Evolutionary conservation across 2,797 vertebrate genomes (phyloP), one percentile per base, ranked within the genome.

Genomic region (Ctenopoma multispine): DNA sequence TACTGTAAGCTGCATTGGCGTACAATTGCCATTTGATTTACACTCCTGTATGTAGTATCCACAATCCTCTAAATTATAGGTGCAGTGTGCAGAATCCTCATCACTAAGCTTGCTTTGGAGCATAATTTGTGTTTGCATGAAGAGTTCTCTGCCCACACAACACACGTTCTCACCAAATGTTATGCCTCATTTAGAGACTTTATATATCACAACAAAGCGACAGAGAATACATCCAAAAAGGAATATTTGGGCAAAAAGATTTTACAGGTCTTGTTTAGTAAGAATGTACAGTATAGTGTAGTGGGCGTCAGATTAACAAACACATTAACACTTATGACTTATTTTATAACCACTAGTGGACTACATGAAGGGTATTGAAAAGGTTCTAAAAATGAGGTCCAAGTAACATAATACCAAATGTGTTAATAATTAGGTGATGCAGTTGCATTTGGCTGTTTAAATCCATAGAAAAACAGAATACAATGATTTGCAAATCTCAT

Each of bases 11-110:
- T 53, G 43, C n/a, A 67, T 60, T 4, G 48, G 66, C 44, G 8
- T 14, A 75, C 50, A 71, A 56, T 72, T 64, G 62, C 34, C 51
- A 18, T 83, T 84, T 80, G 63, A 77, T 70, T 82, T 73, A 20
- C 27, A 38, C 43, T 50, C 43, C 27, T 74, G 72, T 79, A 44
- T 80, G 47, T 69, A 18, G 41, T 49, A 36, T 58, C 48, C 5
- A n/a, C 44, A 62, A 27, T 55, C 38, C 9, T 72, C 31, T 3
- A 65, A 84, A 86, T 81, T 56, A 63, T 65, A 61, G 58, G 62
- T 65, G 34, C 7, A 14, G 41, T 61, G 41, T 59, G 72, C 63
- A 67, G 57, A 77, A 66, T 64, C 31, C 27, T 66, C 68, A 27
- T 64, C 40, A 34, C 63, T 47, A 24, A 54, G 34, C 38, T 67